phyloP scores from a whole-genome alignment of 1,140 invertebrate species.

The Diorhabda elongata region DNA sequence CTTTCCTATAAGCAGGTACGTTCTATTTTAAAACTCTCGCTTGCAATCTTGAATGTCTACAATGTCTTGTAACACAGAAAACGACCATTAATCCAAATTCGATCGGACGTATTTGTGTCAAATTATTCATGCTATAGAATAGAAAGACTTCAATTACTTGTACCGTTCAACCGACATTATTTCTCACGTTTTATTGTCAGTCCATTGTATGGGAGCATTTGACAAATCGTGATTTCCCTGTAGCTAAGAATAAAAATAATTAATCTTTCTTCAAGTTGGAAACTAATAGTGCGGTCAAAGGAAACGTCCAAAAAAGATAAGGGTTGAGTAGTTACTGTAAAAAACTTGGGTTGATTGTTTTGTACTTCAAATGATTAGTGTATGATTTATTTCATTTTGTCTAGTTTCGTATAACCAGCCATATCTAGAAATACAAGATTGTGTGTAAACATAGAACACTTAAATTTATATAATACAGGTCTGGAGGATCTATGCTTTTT shows the following conservation, averaged over 20 bases:
- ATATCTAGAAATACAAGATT: too few relatives aligned
- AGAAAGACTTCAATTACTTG: conserved; percentile 25
- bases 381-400: too few relatives aligned
- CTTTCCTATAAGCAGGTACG: too few relatives aligned
- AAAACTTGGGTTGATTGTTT: too few relatives aligned
- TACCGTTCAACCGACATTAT: conserved; percentile 27
- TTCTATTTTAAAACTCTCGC: too few relatives aligned
- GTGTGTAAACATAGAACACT: too few relatives aligned
- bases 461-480: too few relatives aligned
- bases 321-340: too few relatives aligned
- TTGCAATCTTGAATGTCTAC: not conserved
- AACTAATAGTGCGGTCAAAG: conserved; percentile 5
- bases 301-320: not conserved
- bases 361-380: too few relatives aligned
- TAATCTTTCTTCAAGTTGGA: conserved; percentile 19
- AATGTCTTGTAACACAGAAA: not conserved
- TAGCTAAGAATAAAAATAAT: conserved; percentile 27
- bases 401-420: too few relatives aligned
- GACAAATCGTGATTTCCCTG: conserved; percentile 32
- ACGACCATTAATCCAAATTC: not conserved
- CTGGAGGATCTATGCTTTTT: too few relatives aligned
- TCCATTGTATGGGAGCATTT: conserved; percentile 27
- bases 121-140: conserved; percentile 28
- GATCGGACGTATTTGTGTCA: conserved; percentile 26
- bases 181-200: conserved; percentile 30